Conservation (phyloP, 2,797 vertebrate species). For the Margarornis squamiger region DNA sequence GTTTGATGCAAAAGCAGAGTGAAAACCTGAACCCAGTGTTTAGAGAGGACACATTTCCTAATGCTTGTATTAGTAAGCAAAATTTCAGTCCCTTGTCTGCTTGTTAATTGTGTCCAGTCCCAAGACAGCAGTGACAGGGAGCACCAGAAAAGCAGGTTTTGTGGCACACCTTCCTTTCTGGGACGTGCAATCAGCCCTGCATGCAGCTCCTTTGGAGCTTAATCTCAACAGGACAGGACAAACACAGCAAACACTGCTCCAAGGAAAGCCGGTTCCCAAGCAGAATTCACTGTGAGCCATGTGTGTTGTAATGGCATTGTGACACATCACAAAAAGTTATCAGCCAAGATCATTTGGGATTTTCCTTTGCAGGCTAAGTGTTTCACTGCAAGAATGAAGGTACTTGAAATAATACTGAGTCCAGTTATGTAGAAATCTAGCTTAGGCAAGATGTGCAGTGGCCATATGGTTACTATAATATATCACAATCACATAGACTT, state of each 20-base stretch:
- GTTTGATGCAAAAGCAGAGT: neutral
- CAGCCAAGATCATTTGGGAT: neutral
- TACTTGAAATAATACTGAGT: neutral
- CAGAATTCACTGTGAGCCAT: neutral
- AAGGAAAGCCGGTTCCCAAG: neutral
- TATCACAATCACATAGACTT: neutral
- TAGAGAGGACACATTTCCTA: neutral
- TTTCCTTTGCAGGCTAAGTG: neutral
- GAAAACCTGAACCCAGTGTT: neutral
- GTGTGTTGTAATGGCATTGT: neutral
- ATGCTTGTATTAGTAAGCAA: accelerated
- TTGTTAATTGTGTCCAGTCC: neutral
- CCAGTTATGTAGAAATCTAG: neutral
- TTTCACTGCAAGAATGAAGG: neutral
- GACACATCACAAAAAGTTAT: neutral
- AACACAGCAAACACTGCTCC: neutral
- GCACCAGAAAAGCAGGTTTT: conserved; percentile 35
- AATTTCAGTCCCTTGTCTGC: neutral
- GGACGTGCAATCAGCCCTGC: neutral
- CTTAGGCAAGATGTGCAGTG: neutral
- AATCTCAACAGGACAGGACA: neutral
- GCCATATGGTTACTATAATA: neutral
- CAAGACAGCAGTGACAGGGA: neutral
- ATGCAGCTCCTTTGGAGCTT: neutral
- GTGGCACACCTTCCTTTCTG: neutral